Evolutionary conservation across 2,888 invertebrate species (phyloP), one percentile per base, ranked within the genome.

Genomic region (Drosophila kanekoi): DNA sequence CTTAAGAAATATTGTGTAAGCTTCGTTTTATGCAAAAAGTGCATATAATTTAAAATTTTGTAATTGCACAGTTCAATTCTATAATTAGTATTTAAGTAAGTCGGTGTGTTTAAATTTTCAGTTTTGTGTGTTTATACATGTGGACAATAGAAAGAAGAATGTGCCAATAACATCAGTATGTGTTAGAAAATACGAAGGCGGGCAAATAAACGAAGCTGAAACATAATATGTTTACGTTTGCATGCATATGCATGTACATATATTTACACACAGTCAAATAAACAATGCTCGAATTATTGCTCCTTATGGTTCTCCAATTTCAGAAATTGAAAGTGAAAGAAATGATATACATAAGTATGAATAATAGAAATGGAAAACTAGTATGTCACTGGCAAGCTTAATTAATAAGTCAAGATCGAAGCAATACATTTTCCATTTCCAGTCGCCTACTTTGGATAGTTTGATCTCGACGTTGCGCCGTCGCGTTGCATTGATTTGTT

Each of bases 401-500:
- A 8, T 14, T n/a, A 35, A 38, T 38, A 1, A 38, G 2, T 0
- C 2, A 37, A 37, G n/a, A 4, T 40, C 10, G 9, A 16, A 20
- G 18, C n/a, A n/a, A n/a, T 3, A 9, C 6, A 41, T 13, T 11
- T 11, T 13, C 11, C 11, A 43, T 43, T 43, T 13, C 18, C 10
- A 11, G 3, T 16, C 6, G 13, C 9, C 3, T 13, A 10, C 14
- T 16, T 32, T 13, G 35, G 1, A 10, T 20, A 9, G 5, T 3
- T 11, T 20, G 37, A 40, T 37, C 48, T 23, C 23, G 28, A 43
- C 53, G 52, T 32, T 68, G 59, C 73, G 73, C 60, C 63, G 69
- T 16, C 59, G 64, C 56, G 28, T 10, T 33, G 37, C n/a, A 10
- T 45, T 20, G 4, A 11, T 48, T 43, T 45, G 28, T 16, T 41